Conservation (phyloP, 2,797 vertebrate species). For the Staurois parvus region DNA sequence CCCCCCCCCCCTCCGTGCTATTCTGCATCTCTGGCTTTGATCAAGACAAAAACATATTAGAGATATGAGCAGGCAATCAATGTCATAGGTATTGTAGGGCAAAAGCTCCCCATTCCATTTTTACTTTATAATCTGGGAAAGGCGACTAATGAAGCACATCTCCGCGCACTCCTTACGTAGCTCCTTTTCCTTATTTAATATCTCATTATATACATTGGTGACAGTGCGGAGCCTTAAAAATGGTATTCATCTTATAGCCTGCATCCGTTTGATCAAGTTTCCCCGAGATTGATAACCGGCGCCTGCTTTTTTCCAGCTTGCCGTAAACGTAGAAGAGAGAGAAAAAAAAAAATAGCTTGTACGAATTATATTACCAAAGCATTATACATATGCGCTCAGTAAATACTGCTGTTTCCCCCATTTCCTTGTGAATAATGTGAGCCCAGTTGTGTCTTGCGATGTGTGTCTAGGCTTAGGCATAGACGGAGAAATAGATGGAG, state of each 20-base stretch:
- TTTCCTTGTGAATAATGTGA: constrained; percentile 46
- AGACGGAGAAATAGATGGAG: constrained; percentile 71
- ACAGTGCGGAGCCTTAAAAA: constrained; percentile 38
- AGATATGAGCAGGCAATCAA: constrained; percentile 61
- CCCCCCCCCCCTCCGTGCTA: constrained; percentile 65
- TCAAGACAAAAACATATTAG: constrained; percentile 63
- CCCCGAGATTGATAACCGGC: neutral
- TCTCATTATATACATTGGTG: constrained; percentile 49
- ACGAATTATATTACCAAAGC: constrained; percentile 15
- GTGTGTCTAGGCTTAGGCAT: constrained; percentile 27
- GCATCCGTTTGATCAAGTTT: constrained; percentile 1
- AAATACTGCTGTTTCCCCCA: constrained; percentile 33
- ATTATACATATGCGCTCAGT: constrained; percentile 25
- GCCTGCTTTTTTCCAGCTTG: neutral
- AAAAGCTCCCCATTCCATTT: neutral
- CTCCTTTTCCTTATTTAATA: constrained; percentile 13
- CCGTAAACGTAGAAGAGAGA: neutral
- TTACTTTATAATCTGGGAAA: neutral
- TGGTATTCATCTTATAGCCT: constrained; percentile 15
- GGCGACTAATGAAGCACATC: constrained; percentile 30
- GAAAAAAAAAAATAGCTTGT: neutral
- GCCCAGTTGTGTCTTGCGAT: constrained; percentile 40
- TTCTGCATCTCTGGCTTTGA: constrained; percentile 73
- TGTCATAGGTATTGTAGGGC: constrained; percentile 49
- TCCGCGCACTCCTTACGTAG: constrained; percentile 16